Base-by-base conservation (phyloP, 2,888 invertebrate genomes). In the Keiferia lycopersicella region DNA sequence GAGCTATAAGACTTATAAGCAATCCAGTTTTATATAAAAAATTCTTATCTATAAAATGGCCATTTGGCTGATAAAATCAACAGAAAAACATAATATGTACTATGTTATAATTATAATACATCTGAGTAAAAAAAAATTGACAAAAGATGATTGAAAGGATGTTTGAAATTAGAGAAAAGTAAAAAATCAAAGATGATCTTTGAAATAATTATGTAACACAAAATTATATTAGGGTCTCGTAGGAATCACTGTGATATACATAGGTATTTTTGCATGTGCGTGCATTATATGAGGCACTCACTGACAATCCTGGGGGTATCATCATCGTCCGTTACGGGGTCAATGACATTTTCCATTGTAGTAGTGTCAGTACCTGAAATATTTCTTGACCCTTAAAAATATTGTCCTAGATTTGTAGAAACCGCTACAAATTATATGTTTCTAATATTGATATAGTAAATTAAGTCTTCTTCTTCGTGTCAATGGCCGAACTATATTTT, bases 281-380 rank as follows among this genome's bases (percentile, higher is more conserved):
- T 59, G 7, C n/a, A 60, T 20, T 60, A 12, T 60, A 22, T 26
- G 60, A 60, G 50, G 57, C 56, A 63, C 64, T 64, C 60, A 64
- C 64, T 41, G 34, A 61, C 34, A 61, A 64, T 64, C 38, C 60
- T 51, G 16, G 61, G 30, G 10, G 0, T 18, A 26, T 61, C 18
- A 30, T 61, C 50, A n/a, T 61, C n/a, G n/a, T n/a, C 50, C 18
- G 12, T 16, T 12, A 39, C 50, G 30, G 22, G n/a, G 11, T 57
- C 26, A 14, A 34, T 34, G 34, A 50, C 16, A 45, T 12, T 20
- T 20, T n/a, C 18, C 39, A 30, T n/a, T 14, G 63, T 41, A 26
- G 64, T 51, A 12, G 26, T 61, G 22, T 48, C 58, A 12, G 61
- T 50, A 61, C 50, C 61, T 61, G 61, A 61, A 61, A 61, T 59